These are phyloP conservation scores for Coccyzus lansbergi DNA, from an alignment of 2,797 vertebrate species.

Conservation along the genomic window DNA sequence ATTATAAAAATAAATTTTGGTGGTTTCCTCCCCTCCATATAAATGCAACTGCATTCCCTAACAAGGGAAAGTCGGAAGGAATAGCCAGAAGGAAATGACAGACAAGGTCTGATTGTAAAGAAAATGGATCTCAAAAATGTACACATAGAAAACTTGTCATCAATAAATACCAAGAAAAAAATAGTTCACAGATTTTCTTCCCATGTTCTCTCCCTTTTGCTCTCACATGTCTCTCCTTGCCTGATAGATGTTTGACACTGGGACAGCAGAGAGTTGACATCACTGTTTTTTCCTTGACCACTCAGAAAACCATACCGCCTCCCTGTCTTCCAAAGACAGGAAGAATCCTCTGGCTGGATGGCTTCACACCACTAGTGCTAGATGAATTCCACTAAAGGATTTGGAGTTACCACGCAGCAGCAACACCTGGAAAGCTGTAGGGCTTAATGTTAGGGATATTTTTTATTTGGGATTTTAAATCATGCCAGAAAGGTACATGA, in stretches of 20 bases:
- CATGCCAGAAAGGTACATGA: background rate
- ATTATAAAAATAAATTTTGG: background rate
- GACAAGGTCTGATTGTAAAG: background rate
- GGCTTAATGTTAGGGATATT: background rate
- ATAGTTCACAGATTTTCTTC: background rate
- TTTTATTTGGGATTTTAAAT: background rate
- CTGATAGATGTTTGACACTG: rapidly evolving
- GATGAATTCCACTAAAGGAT: background rate
- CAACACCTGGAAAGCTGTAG: background rate
- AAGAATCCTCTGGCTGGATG: background rate
- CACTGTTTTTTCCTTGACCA: background rate
- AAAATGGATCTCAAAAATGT: background rate
- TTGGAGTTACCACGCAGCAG: background rate
- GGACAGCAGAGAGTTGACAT: background rate
- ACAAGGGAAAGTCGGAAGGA: background rate
- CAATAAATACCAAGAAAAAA: background rate
- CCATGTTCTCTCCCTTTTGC: background rate
- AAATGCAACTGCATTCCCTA: background rate
- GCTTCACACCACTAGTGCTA: background rate
- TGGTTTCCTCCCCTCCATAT: background rate
- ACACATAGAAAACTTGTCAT: background rate
- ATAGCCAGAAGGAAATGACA: background rate
- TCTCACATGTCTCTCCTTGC: background rate
- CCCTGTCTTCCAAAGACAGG: background rate
- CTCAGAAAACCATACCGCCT: background rate